phyloP scores from a whole-genome alignment of 2,888 invertebrate species.

The Sphaerophoria rueppellii region DNA sequence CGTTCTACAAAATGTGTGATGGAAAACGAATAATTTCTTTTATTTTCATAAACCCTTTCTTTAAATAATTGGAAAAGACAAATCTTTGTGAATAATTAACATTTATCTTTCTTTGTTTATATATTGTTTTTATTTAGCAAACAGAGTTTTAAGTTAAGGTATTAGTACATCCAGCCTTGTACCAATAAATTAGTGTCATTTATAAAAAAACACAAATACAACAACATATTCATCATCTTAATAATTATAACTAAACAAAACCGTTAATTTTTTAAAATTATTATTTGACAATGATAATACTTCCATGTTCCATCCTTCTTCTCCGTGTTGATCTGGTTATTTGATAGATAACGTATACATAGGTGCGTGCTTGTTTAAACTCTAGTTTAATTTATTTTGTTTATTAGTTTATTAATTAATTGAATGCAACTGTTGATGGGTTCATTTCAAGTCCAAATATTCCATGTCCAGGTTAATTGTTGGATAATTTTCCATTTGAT shows the following conservation, averaged over 20 bases:
- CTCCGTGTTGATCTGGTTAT: constrained; percentile 59
- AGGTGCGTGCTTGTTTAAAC: constrained; percentile 28
- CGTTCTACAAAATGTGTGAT: no score
- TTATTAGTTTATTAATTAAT: constrained; percentile 34
- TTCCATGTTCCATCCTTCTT: constrained; percentile 47
- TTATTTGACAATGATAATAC: constrained; percentile 68
- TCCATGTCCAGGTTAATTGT: constrained; percentile 52
- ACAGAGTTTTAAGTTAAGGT: constrained; percentile 38
- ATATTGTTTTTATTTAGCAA: constrained; percentile 59
- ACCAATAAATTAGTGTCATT: constrained; percentile 50
- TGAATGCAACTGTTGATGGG: constrained; percentile 30
- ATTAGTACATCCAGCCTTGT: constrained; percentile 70
- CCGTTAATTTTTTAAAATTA: constrained; percentile 38
- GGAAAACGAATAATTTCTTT: no score
- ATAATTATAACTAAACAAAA: constrained; percentile 33
- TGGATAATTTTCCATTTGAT: constrained; percentile 58
- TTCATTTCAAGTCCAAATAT: constrained; percentile 60
- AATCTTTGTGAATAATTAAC: no score
- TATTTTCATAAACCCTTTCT: no score
- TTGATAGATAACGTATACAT: background rate
- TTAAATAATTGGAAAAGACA: no score
- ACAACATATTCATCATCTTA: constrained; percentile 38
- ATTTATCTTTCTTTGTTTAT: background rate
- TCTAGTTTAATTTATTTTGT: constrained; percentile 20
- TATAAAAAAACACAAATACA: constrained; percentile 27